These are phyloP conservation scores for Aphelinus certus DNA, from an alignment of 1,140 invertebrate genomes.

Conservation along the genomic window DNA sequence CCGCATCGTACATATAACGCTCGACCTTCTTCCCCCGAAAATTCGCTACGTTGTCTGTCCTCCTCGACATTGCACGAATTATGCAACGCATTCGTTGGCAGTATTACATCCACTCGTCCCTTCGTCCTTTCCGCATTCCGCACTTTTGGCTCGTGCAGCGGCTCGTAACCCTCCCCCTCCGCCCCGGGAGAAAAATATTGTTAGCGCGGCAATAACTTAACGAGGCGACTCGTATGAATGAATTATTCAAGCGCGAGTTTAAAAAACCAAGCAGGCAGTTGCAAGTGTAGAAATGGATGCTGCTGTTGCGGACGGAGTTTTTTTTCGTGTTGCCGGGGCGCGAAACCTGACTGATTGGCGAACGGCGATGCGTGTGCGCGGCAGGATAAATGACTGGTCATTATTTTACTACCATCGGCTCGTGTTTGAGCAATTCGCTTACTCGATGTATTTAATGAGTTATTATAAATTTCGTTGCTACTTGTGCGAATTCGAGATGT, in stretches of 20 bases:
- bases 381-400: no score
- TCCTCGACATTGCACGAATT: slow-evolving; percentile 8
- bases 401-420: no score
- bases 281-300: no score
- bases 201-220: slow-evolving; percentile 12
- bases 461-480: no score
- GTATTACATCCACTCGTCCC: not conserved
- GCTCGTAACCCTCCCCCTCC: not conserved
- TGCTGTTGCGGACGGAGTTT: no score
- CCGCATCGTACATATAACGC: no score
- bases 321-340: not conserved
- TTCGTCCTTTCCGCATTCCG: not conserved
- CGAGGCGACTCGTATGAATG: not conserved
- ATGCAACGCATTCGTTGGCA: not conserved
- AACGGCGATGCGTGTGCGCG: no score
- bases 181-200: slow-evolving; percentile 5
- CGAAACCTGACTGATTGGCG: not conserved
- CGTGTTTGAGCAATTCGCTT: no score
- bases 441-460: no score
- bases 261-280: no score
- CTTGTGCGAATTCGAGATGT: no score
- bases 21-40: not conserved
- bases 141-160: not conserved
- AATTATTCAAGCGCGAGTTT: no score
- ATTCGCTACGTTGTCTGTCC: not conserved